These are phyloP conservation scores for Calephelis virginiensis DNA, from an alignment of 1,140 invertebrate genomes.

Conservation along the genomic window DNA sequence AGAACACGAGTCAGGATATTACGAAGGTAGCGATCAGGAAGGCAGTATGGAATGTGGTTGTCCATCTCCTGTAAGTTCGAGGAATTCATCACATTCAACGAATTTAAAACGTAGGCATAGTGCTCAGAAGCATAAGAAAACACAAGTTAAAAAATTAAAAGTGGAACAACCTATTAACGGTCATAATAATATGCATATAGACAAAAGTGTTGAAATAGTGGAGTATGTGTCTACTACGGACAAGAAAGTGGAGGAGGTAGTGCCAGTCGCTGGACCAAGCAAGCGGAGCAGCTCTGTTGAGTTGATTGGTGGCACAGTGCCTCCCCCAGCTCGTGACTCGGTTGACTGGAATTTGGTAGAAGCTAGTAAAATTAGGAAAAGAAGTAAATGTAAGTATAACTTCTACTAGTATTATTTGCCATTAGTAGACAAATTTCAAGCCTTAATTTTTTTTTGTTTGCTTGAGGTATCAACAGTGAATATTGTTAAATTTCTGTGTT, in stretches of 20 bases:
- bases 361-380: constrained; percentile 74
- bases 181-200: constrained; percentile 40
- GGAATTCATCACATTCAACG: constrained; percentile 65
- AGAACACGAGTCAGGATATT: constrained; percentile 75
- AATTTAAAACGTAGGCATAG: constrained; percentile 63
- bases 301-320: constrained; percentile 63
- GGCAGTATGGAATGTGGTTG: constrained; percentile 72
- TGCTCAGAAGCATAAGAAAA: constrained; percentile 60
- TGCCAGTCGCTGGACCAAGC: constrained; percentile 50
- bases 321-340: constrained; percentile 62
- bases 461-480: no score
- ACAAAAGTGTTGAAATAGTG: constrained; percentile 67
- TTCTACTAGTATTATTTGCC: background rate
- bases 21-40: constrained; percentile 75
- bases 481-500: no score
- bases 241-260: constrained; percentile 43
- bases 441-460: no score
- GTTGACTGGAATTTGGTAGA: constrained; percentile 71
- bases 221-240: constrained; percentile 56
- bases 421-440: no score
- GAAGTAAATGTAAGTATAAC: constrained; percentile 57
- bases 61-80: constrained; percentile 66
- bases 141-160: constrained; percentile 52
- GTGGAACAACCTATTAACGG: constrained; percentile 57
- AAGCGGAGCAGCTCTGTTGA: constrained; percentile 69